Conservation (phyloP, 2,113 vertebrate species). For the Prietella phreatophila region DNA sequence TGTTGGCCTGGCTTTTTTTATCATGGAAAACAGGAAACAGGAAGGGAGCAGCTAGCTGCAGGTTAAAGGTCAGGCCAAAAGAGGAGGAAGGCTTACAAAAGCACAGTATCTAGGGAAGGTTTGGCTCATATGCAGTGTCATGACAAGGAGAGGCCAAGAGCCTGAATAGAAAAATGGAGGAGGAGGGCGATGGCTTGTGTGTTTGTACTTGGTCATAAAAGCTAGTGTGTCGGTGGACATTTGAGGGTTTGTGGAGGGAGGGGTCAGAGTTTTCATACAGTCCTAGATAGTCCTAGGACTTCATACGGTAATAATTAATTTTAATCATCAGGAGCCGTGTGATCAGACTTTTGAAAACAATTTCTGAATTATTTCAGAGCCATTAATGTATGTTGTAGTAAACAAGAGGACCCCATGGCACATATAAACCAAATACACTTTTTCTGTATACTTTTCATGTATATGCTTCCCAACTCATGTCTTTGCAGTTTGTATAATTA, state of each 20-base stretch:
- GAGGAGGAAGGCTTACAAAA: conserved; percentile 47
- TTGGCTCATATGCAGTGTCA: conserved; percentile 35
- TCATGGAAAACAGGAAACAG: conserved; percentile 61
- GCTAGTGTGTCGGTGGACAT: neutral
- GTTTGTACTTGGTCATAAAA: conserved; percentile 1
- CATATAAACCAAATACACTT: neutral
- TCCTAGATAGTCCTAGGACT: too few species aligned
- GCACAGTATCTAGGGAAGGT: conserved; percentile 46
- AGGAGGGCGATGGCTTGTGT: neutral
- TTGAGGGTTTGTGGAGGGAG: neutral
- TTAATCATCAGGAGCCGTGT: neutral
- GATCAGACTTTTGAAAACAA: neutral
- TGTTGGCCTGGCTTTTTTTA: conserved; percentile 44
- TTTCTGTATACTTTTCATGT: neutral
- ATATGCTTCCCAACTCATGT: neutral
- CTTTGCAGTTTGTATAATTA: neutral
- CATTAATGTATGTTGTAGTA: neutral
- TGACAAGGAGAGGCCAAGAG: conserved; percentile 27
- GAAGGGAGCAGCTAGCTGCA: conserved; percentile 58
- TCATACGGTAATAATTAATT: too few species aligned
- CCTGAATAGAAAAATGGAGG: conserved; percentile 1
- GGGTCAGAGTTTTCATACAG: neutral
- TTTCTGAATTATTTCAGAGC: neutral
- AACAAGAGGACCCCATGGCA: neutral
- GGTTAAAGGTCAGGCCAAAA: conserved; percentile 52